Evolutionary conservation across 2,797 vertebrate genomes (phyloP), one percentile per base, ranked within the genome.

Genomic region (Furcifer pardalis): DNA sequence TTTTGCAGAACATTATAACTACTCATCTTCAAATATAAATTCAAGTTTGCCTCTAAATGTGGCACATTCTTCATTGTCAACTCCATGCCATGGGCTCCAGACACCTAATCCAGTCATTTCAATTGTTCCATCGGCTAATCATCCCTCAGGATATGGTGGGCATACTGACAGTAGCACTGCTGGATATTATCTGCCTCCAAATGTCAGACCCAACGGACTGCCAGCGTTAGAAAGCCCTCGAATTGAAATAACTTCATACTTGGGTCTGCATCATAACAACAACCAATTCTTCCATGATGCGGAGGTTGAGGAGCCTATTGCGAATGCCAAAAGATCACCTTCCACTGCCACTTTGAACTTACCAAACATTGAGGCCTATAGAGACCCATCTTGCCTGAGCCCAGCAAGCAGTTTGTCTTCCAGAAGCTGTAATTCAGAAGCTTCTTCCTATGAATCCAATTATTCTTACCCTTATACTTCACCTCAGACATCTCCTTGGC

Each of bases 361-460:
- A 88, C 98, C 98, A 0, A 96, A 95, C 83, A 95, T 96, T 0
- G 98, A 99, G 44, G 97, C 97, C 0, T 99, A 99, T 92, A 96
- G 98, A 8, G 98, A 99, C 94, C 98, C 98, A 0, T 97, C 96
- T 68, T 98, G 98, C 94, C 97, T 99, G 76, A 99, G 98, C 90
- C 98, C 98, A 0, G 98, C 98, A 1, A 99, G 98, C 95, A 99
- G 98, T 92, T 91, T 99, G 85, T 99, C 98, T 7, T 99, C 98
- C 0, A 97, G 98, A 79, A 99, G 98, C 93, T 98, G 98, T 93
- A 98, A 98, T 92, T 99, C 98, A 0, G 98, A 99, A 73, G 98
- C 98, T 0, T 99, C 98, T 5, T 99, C 98, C 77, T 99, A 98
- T 0, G 98, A 99, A 92, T 99, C 98, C 0, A 95, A 96, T 95